A percentile compares a stretch with the other conserved stretches of the same genome.
Conservation (phyloP, 2,113 vertebrate species). For the zebrafish (Danio rerio) region DNA sequence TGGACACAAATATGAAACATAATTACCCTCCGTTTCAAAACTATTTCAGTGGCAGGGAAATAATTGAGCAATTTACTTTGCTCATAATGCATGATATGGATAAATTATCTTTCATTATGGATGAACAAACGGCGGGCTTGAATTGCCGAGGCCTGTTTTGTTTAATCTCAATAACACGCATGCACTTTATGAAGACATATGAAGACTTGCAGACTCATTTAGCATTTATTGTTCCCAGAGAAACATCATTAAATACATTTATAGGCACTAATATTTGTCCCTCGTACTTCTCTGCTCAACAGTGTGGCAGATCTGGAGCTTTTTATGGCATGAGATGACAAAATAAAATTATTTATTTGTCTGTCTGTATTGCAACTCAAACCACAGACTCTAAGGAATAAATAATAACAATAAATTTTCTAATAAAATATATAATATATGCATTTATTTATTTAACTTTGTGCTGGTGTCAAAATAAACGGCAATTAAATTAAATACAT, state of each 20-base stretch:
- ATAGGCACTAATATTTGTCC: not conserved
- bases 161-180: not conserved
- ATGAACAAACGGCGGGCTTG: not conserved
- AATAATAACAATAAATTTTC: too few relatives aligned
- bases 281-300: not conserved
- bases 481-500: too few relatives aligned
- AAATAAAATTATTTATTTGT: not conserved
- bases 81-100: slow-evolving; percentile 3
- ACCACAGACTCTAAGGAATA: too few relatives aligned
- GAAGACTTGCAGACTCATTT: not conserved
- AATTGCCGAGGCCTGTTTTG: not conserved
- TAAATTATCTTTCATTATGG: not conserved
- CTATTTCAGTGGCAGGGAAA: not conserved
- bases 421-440: too few relatives aligned
- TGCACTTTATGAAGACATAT: not conserved
- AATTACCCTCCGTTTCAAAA: not conserved
- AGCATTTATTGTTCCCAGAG: not conserved
- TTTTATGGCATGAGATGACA: not conserved
- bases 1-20: not conserved
- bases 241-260: not conserved
- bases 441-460: too few relatives aligned
- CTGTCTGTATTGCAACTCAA: not conserved
- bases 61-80: slow-evolving; percentile 2
- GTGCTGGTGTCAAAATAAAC: too few relatives aligned
- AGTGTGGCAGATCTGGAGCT: not conserved